phyloP scores from a whole-genome alignment of 2,797 vertebrate genomes.

The Cirrhinus mrigala region DNA sequence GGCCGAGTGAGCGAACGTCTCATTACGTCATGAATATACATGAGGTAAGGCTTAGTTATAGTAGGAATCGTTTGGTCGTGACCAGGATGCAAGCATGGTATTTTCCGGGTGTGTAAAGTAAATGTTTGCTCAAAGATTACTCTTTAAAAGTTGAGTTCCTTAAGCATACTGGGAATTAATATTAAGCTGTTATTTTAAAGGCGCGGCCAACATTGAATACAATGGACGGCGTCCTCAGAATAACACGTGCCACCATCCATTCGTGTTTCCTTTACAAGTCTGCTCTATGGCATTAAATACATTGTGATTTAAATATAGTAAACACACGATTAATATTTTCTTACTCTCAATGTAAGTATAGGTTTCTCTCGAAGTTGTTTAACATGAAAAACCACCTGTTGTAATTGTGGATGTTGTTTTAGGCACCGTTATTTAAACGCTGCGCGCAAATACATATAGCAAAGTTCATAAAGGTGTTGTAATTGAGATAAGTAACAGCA shows the following conservation, averaged over 20 bases:
- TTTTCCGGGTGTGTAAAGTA: slow-evolving; percentile 32
- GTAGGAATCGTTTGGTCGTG: background rate
- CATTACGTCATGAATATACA: background rate
- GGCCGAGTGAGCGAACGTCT: rapidly evolving
- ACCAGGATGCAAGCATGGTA: slow-evolving; percentile 20
- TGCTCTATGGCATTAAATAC: background rate
- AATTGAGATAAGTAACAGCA: background rate
- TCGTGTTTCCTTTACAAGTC: background rate
- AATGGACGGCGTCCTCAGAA: background rate
- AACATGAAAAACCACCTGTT: background rate
- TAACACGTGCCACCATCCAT: background rate
- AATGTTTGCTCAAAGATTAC: slow-evolving; percentile 28
- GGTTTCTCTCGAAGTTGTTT: background rate
- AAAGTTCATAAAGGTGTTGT: background rate
- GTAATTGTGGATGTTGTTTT: background rate
- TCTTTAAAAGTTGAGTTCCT: background rate
- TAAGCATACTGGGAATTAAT: background rate
- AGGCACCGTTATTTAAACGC: background rate
- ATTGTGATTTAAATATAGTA: background rate
- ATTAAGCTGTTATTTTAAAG: background rate
- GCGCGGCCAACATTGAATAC: background rate
- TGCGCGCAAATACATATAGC: background rate
- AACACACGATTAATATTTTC: too few species aligned
- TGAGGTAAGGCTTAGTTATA: background rate
- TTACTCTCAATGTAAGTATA: too few species aligned